Conservation (phyloP, 2,113 vertebrate genomes). For the Labeo catla region DNA sequence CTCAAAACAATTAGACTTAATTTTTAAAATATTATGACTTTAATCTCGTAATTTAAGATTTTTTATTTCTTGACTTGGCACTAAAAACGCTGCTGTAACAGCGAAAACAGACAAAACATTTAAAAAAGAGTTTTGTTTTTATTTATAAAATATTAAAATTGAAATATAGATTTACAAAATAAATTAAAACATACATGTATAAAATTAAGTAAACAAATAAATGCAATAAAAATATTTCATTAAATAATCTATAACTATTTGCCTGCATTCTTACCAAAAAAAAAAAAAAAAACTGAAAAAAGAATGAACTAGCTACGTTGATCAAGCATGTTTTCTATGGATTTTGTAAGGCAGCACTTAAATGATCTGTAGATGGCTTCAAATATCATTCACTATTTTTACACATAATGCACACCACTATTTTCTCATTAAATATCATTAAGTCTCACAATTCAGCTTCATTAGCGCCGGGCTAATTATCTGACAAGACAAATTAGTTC, state of each 20-base stretch:
- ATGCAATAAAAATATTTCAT: not conserved
- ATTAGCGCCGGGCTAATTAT: constrained; percentile 31
- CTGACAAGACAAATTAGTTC: constrained; percentile 4
- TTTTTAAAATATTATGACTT: too few relatives aligned
- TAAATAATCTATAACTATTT: too few relatives aligned
- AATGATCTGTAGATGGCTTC: not conserved
- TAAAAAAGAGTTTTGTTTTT: not conserved
- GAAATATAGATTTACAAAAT: not conserved
- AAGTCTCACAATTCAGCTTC: constrained; percentile 21
- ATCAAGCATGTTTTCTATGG: not conserved
- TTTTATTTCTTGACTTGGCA: too few relatives aligned
- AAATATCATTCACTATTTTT: not conserved
- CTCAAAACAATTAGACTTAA: too few relatives aligned
- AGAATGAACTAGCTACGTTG: too few relatives aligned
- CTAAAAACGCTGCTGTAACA: too few relatives aligned
- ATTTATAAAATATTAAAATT: not conserved
- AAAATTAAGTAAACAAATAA: not conserved
- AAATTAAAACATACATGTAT: not conserved
- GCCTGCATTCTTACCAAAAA: not conserved
- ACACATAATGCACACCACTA: not conserved
- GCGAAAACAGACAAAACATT: too few relatives aligned
- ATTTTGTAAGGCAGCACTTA: not conserved
- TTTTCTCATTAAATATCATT: constrained; percentile 41
- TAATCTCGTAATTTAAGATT: too few relatives aligned
- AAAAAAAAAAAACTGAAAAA: not conserved